phyloP scores from a whole-genome alignment of 2,113 vertebrate species.

The Epinephelus lanceolatus region DNA sequence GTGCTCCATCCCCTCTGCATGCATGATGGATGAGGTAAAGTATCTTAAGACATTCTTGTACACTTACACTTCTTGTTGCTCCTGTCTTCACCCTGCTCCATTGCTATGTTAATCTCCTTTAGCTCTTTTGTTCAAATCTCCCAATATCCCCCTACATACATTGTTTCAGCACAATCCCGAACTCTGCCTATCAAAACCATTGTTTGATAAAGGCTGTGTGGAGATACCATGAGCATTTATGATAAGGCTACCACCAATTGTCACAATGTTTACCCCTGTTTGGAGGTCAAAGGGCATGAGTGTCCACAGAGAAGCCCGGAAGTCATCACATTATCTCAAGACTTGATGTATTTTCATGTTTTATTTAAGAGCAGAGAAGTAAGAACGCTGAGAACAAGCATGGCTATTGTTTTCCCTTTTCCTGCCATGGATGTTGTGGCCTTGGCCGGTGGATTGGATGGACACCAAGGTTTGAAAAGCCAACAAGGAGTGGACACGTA shows the following conservation, averaged over 20 bases:
- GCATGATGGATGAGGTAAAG: slow-evolving; percentile 2
- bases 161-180: slow-evolving; percentile 31
- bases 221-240: slow-evolving; percentile 30
- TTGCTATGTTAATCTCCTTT: slow-evolving; percentile 5
- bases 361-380: slow-evolving; percentile 24
- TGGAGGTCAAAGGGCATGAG: slow-evolving; percentile 37
- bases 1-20: not conserved
- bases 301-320: slow-evolving; percentile 21
- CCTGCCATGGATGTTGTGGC: slow-evolving; percentile 40
- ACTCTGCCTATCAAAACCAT: slow-evolving; percentile 42
- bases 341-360: slow-evolving; percentile 27
- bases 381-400: slow-evolving; percentile 5
- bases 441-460: slow-evolving; percentile 5
- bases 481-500: not conserved
- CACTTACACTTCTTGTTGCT: slow-evolving; percentile 6
- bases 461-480: not conserved
- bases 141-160: slow-evolving; percentile 15
- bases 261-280: slow-evolving; percentile 40
- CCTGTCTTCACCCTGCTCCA: not conserved
- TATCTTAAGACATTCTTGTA: not conserved
- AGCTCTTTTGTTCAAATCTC: slow-evolving; percentile 21
- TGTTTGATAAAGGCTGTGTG: slow-evolving; percentile 59
- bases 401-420: slow-evolving; percentile 56
- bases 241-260: slow-evolving; percentile 65
- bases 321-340: slow-evolving; percentile 45